A percentile compares a stretch with the other conserved stretches of the same genome.
phyloP scores from a whole-genome alignment of 2,888 invertebrate species.

The Strigamia crassipes region DNA sequence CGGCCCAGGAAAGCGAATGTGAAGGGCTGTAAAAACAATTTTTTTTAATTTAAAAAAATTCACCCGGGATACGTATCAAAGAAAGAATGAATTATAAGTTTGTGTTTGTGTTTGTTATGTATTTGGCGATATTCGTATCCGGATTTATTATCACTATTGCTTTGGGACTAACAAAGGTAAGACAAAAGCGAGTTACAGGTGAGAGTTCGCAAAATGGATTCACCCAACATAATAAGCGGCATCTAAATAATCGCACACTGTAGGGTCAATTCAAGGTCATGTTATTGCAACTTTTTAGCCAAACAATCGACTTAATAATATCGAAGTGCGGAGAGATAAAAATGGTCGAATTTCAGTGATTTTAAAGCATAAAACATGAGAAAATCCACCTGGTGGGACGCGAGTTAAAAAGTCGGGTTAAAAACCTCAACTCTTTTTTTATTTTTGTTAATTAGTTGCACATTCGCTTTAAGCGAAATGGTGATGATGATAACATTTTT shows the following conservation, averaged over 20 bases:
- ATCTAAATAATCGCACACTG: neutral
- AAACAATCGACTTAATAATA: too few species aligned
- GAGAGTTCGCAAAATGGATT: neutral
- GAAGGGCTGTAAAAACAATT: neutral
- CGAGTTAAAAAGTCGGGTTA: neutral
- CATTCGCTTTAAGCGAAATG: too few species aligned
- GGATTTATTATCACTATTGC: constrained; percentile 18
- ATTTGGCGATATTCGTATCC: neutral
- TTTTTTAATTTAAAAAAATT: neutral
- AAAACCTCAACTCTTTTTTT: neutral
- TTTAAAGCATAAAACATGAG: too few species aligned
- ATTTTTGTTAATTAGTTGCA: too few species aligned
- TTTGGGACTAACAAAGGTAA: constrained; percentile 20
- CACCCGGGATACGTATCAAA: neutral
- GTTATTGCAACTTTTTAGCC: too few species aligned
- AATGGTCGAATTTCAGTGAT: too few species aligned
- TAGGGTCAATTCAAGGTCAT: too few species aligned
- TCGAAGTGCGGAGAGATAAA: too few species aligned
- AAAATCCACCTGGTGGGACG: neutral
- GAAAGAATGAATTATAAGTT: neutral
- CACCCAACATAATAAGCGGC: neutral
- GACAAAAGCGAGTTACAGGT: neutral
- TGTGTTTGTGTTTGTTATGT: neutral
- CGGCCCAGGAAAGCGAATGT: neutral
- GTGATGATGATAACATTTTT: too few species aligned